Evolutionary conservation across 2,113 vertebrate species (phyloP), one percentile per base, ranked within the genome.

Genomic region (Strix uralensis): DNA sequence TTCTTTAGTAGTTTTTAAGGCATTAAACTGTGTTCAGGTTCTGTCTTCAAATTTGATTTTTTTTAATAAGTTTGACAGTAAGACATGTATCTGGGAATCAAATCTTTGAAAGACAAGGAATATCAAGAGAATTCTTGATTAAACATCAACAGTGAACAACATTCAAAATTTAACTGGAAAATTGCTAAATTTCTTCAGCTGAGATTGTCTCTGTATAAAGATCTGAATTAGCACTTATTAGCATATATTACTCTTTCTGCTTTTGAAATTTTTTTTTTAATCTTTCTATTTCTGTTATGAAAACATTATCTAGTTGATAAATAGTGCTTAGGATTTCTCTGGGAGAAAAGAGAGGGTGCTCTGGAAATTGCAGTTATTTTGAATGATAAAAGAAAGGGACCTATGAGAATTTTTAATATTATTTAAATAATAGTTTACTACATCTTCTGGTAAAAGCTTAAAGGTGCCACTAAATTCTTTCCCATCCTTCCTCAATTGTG

Each of bases 211-310:
- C 38, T 77, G 34, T 84, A 67, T 82, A 61, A 93, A 79, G 10
- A 79, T 25, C 23, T 72, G n/a, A 82, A 90, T 85, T 85, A 90
- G 7, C 70, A 95, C 36, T 79, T 79, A 92, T 94, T 90, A 90
- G 2, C 51, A 93, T 85, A 51, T 23, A 82, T 95, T 85, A 79
- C 55, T 54, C 6, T 32, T 88, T 91, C 34, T 79, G 32, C n/a
- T 46, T 74, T 55, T 54, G 40, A 81, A 72, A 29, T 70, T 67
- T 63, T 34, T 34, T 49, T 94, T 77, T 78, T 11, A 11, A 66
- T 84, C 8, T 87, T 70, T 88, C 25, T 61, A 25, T 81, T 94
- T 95, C 63, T 84, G 26, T 59, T 79, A 59, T 36, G n/a, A 82
- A 87, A 90, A 88, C 42, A 59, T 63, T 75, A 57, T 10, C 15